These are phyloP conservation scores for Dipodomys merriami DNA, from an alignment of 2,113 vertebrate genomes.

Conservation along the genomic window DNA sequence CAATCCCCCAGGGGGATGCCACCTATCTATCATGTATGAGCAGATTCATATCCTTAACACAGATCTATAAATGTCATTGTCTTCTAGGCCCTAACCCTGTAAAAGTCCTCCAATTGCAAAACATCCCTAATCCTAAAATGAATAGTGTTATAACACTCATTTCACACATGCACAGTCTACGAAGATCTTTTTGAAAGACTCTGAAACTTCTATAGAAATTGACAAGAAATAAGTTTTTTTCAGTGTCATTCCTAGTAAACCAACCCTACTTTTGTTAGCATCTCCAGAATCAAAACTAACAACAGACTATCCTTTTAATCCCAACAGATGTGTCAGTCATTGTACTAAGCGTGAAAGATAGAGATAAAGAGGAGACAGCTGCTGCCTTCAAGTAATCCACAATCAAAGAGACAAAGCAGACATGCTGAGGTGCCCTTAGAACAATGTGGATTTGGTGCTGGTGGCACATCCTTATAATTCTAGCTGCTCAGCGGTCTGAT, in stretches of 20 bases:
- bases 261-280: not conserved
- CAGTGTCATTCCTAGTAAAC: not conserved
- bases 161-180: not conserved
- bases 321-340: not conserved
- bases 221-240: not conserved
- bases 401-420: not conserved
- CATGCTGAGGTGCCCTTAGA: not conserved
- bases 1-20: not conserved
- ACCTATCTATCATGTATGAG: not conserved
- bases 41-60: not conserved
- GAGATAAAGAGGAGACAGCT: not conserved
- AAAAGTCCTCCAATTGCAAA: not conserved
- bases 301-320: not conserved
- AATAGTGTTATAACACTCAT: no score
- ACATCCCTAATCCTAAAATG: not conserved
- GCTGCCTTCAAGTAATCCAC: not conserved
- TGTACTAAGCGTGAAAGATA: not conserved
- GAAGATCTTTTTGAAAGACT: not conserved
- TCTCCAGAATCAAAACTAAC: constrained; percentile 29
- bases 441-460: not conserved
- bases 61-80: not conserved
- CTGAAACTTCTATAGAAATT: constrained; percentile 22
- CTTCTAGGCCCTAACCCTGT: no score
- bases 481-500: no score
- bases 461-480: no score